phyloP scores from a whole-genome alignment of 1,140 invertebrate species.

The Periplaneta americana region DNA sequence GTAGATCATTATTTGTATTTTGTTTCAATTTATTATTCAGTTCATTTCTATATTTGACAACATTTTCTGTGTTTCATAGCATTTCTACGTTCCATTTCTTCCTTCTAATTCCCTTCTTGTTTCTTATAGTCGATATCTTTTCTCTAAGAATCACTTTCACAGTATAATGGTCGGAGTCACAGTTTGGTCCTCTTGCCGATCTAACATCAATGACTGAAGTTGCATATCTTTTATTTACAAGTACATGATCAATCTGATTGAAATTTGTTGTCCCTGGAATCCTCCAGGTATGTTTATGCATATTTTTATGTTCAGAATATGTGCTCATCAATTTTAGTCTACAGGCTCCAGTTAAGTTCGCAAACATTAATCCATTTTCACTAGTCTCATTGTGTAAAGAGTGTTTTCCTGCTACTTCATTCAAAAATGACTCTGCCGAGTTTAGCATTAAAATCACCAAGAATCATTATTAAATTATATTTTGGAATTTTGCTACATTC shows the following conservation, averaged over 20 bases:
- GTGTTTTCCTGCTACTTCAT: neutral
- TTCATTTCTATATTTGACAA: neutral
- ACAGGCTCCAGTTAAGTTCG: neutral
- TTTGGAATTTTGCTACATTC: neutral
- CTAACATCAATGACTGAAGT: neutral
- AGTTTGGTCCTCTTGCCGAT: neutral
- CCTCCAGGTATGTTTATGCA: neutral
- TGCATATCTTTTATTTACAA: neutral
- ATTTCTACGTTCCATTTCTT: neutral
- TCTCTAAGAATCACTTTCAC: neutral
- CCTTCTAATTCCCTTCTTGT: neutral
- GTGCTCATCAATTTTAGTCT: neutral
- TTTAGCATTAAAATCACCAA: neutral
- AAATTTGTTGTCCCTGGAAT: neutral
- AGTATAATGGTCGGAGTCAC: neutral
- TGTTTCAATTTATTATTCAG: neutral
- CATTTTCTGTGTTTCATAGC: neutral
- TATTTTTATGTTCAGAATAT: neutral
- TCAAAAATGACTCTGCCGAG: neutral
- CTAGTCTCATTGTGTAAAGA: neutral
- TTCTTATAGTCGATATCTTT: neutral
- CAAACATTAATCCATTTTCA: neutral
- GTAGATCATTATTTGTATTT: neutral
- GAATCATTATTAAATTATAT: neutral
- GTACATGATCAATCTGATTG: neutral